These are phyloP conservation scores for Saguinus imperator DNA, from an alignment of 2,113 vertebrate genomes.

Conservation along the genomic window DNA sequence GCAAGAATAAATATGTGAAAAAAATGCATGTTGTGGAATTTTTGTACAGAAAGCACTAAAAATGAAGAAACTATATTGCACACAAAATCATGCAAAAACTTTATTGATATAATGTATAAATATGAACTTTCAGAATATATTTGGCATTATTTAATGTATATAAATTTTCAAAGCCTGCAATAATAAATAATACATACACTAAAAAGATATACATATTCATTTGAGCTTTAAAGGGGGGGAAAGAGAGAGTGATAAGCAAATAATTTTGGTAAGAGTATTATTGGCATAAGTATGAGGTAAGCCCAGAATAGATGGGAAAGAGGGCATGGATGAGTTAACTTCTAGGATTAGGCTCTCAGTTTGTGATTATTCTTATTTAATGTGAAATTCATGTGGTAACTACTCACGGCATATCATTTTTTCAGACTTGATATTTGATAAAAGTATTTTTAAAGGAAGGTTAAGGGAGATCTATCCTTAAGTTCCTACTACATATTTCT, in stretches of 20 bases:
- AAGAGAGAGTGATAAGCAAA: background rate
- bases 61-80: background rate
- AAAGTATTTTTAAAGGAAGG: background rate
- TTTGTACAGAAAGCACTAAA: background rate
- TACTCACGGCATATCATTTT: background rate
- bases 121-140: background rate
- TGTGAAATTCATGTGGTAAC: background rate
- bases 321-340: accelerated
- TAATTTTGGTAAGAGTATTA: background rate
- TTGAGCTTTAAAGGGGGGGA: background rate
- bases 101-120: background rate
- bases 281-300: background rate
- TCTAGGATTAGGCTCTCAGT: background rate
- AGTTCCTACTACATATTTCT: background rate
- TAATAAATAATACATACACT: background rate
- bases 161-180: background rate
- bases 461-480: background rate
- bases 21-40: background rate
- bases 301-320: background rate
- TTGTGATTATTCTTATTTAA: background rate
- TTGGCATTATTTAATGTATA: background rate
- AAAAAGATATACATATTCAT: background rate
- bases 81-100: background rate
- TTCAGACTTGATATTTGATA: background rate
- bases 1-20: background rate